phyloP scores from a whole-genome alignment of 1,140 invertebrate genomes.

The Eumaeus atala region DNA sequence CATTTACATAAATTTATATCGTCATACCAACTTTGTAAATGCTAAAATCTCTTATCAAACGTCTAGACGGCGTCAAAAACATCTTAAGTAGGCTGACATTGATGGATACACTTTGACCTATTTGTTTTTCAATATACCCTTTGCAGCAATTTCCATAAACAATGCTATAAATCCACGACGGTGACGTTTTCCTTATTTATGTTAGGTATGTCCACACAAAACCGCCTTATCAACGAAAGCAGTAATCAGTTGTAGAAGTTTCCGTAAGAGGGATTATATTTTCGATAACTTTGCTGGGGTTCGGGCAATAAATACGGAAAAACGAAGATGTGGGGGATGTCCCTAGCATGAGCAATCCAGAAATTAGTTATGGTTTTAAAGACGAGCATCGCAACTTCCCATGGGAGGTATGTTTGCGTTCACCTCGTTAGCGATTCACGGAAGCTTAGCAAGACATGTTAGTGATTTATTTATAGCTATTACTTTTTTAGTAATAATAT shows the following conservation, averaged over 20 bases:
- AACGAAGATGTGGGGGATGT: conserved; percentile 41
- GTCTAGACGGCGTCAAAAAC: no score
- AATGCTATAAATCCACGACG: not conserved
- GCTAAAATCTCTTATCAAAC: no score
- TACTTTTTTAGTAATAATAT: conserved; percentile 11
- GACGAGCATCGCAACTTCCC: conserved; percentile 45
- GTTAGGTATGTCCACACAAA: conserved; percentile 30
- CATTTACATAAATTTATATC: no score
- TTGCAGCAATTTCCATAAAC: not conserved
- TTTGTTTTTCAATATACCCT: no score
- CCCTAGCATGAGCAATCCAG: conserved; percentile 48
- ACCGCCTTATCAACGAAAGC: conserved; percentile 47
- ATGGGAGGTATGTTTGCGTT: conserved; percentile 30
- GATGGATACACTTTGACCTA: no score
- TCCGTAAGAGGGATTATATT: conserved; percentile 67
- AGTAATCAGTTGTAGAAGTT: conserved; percentile 66
- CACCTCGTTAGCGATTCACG: conserved; percentile 14
- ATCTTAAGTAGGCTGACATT: no score
- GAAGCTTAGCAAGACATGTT: conserved; percentile 23
- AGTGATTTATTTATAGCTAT: conserved; percentile 31
- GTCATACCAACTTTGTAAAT: no score
- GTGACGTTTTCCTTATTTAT: conserved; percentile 12
- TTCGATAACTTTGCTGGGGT: conserved; percentile 66
- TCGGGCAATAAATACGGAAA: conserved; percentile 62
- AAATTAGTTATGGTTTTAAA: conserved; percentile 66